Evolutionary conservation across 2,888 invertebrate genomes (phyloP).

Genomic region (Andrena chrysosceles): DNA sequence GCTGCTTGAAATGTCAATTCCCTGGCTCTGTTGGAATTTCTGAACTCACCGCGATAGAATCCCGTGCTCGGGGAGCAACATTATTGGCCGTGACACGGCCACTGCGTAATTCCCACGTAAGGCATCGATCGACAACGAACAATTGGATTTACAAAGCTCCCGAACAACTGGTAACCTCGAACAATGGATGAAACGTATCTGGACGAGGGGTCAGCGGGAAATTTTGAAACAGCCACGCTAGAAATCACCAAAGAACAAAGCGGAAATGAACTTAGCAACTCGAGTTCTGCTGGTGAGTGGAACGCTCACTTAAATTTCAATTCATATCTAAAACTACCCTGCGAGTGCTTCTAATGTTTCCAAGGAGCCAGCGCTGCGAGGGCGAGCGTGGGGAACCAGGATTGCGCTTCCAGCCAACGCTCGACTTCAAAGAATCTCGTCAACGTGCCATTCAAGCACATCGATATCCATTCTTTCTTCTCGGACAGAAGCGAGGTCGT

Average conservation of each 20-base stretch:
- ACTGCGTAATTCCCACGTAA: not conserved
- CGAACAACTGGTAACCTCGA: constrained; percentile 32
- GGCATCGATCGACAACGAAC: not conserved
- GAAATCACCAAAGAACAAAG: constrained; percentile 75
- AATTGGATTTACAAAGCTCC: not conserved
- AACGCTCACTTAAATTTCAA: not conserved
- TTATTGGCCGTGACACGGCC: not conserved
- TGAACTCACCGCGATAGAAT: not conserved
- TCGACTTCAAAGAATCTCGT: constrained; percentile 60
- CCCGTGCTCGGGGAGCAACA: not conserved
- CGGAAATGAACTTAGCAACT: constrained; percentile 27
- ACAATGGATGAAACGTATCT: constrained; percentile 76
- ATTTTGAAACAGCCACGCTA: constrained; percentile 77
- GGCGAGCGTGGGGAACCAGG: constrained; percentile 14
- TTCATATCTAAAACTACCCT: not conserved
- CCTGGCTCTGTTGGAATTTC: not conserved
- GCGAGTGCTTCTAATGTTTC: not conserved
- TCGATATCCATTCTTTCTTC: constrained; percentile 89
- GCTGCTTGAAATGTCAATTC: constrained; percentile 40
- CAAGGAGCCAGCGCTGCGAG: constrained; percentile 27
- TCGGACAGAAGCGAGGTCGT: constrained; percentile 91
- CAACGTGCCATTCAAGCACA: constrained; percentile 74
- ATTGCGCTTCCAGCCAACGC: not conserved
- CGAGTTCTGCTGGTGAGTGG: constrained; percentile 33
- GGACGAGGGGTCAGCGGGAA: constrained; percentile 76